Evolutionary conservation across 30 jellyfish, hydroid and myxozoan species (phyloP), one percentile per base, ranked within the genome.

Genomic region (Pseudorhiza aurosa): DNA sequence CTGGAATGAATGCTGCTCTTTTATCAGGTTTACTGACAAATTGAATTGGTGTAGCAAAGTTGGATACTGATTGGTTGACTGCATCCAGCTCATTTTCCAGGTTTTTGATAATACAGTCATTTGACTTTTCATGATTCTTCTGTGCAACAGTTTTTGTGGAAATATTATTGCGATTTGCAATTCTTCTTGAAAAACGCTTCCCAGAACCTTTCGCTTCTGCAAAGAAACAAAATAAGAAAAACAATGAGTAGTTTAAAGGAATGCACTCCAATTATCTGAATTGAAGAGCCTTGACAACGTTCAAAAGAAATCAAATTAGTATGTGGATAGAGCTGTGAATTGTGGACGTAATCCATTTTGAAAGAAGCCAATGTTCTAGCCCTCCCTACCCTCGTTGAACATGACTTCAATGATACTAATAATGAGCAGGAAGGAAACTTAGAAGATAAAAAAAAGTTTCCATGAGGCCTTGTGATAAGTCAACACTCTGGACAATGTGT

Each of bases 141-240:
- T 37, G 75, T 25, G 31, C 31, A 2, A 0, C 31, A 2, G 29
- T 8, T 21, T 62, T 26, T 31, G 59, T 89, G 2, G 71, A 29
- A 46, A 46, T 44, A 44, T 74, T 63, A 14, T 43, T 57, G 32
- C 77, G 86, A 68, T 74, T 50, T 19, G 95, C 96, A 51, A 82
- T 30, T 6, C 96, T 85, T 70, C 36, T 64, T 15, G 97, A 90
- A 77, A 79, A 77, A 10, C 97, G 73, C 28, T 85, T 69, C n/a
- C 67, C 83, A 11, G 94, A 90, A 28, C 97, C 97, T 85, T 83
- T 90, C 15, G 97, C 97, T 30, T 90, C 97, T 90, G 49, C 51
- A 75, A 53, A 47, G 0, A 39, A 27, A 49, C 9, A 14, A 56
- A 36, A 8, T 4, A 75, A 79, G n/a, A 25, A 60, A 27, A 60